These are phyloP conservation scores for Arenaria interpres DNA, from an alignment of 2,113 vertebrate genomes.

Conservation along the genomic window DNA sequence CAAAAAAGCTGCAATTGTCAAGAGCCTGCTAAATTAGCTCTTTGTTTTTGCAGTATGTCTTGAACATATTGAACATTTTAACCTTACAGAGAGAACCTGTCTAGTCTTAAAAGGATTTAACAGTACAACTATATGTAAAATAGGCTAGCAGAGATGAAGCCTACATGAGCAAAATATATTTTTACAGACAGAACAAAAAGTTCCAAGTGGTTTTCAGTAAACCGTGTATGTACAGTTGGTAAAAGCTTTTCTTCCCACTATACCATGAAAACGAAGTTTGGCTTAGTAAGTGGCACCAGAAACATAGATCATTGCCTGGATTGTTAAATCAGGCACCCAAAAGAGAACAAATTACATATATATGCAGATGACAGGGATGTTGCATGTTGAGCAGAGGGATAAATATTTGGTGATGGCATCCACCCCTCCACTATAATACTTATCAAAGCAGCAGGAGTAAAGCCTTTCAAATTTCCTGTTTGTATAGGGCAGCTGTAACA, in stretches of 20 bases:
- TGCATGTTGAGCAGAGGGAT: not conserved
- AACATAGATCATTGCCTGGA: not conserved
- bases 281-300: not conserved
- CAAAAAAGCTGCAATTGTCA: not conserved
- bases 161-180: not conserved
- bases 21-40: not conserved
- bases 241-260: not conserved
- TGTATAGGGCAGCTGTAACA: constrained; percentile 9
- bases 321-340: not conserved
- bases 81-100: not conserved
- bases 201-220: not conserved
- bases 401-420: constrained; percentile 10
- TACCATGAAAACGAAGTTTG: not conserved
- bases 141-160: not conserved
- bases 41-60: not conserved
- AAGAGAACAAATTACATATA: not conserved
- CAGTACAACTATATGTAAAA: not conserved
- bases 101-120: not conserved
- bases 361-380: not conserved
- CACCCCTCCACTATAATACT: not conserved
- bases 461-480: not conserved
- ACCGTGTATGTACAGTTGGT: not conserved
- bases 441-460: not conserved
- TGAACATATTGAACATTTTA: not conserved
- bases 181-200: not conserved